Base-by-base conservation (phyloP, 2,888 invertebrate genomes). In the Lymantria dispar region DNA sequence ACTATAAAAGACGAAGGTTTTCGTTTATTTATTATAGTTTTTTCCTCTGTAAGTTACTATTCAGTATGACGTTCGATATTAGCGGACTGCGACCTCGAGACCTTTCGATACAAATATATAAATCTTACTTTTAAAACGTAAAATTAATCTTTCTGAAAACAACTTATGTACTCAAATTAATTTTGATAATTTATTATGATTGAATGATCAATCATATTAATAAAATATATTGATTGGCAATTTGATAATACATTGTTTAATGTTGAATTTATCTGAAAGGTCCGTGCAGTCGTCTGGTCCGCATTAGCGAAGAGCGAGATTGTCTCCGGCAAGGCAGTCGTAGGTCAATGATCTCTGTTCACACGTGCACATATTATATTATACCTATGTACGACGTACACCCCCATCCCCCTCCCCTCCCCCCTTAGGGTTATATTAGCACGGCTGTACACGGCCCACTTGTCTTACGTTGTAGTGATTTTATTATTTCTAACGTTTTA, bases 321-420 rank as follows among this genome's bases (percentile, higher is more conserved):
- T 40, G 40, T 40, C 40, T 40, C 8, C 12, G 15, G 40, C 8
- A 9, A 15, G 42, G 29, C n/a, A 42, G 42, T n/a, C 42, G n/a
- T 12, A 12, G 42, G 42, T 74, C 76, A 74, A 58, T 80, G 80
- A 80, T 80, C 80, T 80, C 80, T 76, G 65, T 75, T 63, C 66
- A 62, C 63, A 64, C 56, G 71, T 72, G 74, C 74, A 72, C 72
- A 74, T 72, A 74, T 55, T 64, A 47, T 63, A 58, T 11, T 67
- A 62, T 58, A 56, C 45, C 54, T 62, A 52, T 58, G 60, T 60
- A 63, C 55, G 50, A 52, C 40, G 57, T 59, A 60, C 56, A 22
- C 22, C 22, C 22, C 59, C 64, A 61, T 45, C 62, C 60, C 36
- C 36, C 22, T 5, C 22, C 59, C 64, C 62, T 45, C 62, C 60